These are phyloP conservation scores for Drosophila atripex DNA, from an alignment of 2,888 invertebrate species.

Conservation along the genomic window DNA sequence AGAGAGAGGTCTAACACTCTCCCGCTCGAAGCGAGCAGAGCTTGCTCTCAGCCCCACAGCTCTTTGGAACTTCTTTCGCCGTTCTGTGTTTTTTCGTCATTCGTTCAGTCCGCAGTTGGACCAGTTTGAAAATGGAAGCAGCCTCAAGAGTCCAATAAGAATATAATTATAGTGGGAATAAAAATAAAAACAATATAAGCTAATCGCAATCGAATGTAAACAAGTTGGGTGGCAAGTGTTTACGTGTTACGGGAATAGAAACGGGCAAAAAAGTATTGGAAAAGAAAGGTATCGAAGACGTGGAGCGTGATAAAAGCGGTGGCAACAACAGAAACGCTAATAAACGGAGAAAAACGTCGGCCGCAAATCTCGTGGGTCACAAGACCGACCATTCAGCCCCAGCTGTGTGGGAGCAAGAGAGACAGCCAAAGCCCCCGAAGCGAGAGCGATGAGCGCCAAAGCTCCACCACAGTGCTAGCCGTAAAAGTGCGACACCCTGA, in stretches of 20 bases:
- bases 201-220: slow-evolving; percentile 26
- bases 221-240: slow-evolving; percentile 43
- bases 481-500: slow-evolving; percentile 6
- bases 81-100: neutral
- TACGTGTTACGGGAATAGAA: slow-evolving; percentile 46
- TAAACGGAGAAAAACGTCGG: slow-evolving; percentile 42
- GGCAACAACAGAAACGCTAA: slow-evolving; percentile 62
- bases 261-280: slow-evolving; percentile 46
- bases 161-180: neutral
- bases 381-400: slow-evolving; percentile 56
- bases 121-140: neutral
- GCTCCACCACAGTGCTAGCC: slow-evolving; percentile 60
- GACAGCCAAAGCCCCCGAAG: slow-evolving; percentile 25
- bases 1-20: slow-evolving; percentile 1
- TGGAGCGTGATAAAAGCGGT: slow-evolving; percentile 70
- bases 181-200: neutral
- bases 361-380: slow-evolving; percentile 63
- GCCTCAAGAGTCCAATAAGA: neutral
- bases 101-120: slow-evolving; percentile 2
- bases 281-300: slow-evolving; percentile 54
- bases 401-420: slow-evolving; percentile 42
- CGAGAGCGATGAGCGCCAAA: slow-evolving; percentile 41
- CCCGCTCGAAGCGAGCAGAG: neutral
- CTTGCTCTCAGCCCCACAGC: neutral
- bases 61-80: slow-evolving; percentile 2